Evolutionary conservation across 2,113 vertebrate species (phyloP), one percentile per base, ranked within the genome.

Genomic region (Raja brachyura): DNA sequence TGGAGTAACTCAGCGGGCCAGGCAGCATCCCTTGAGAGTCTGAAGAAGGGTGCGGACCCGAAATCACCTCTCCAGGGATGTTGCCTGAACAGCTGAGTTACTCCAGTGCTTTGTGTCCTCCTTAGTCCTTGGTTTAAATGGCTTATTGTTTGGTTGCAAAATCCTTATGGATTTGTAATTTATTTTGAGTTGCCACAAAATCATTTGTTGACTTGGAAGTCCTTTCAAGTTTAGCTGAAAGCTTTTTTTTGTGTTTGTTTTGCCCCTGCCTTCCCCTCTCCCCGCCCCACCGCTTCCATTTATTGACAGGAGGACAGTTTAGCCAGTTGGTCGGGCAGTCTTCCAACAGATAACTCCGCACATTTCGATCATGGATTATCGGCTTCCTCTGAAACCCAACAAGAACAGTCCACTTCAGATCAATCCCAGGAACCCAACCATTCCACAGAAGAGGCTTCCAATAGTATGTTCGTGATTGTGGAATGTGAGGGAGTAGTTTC

Each of bases 381-480:
- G 8, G 22, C 54, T 33, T 54, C 33, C 14, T 92, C 68, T 73
- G 90, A 92, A 48, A 25, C 68, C 13, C 68, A 73, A 10, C 90
- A 73, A 54, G 68, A 92, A 14, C 90, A 92, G 66, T 73, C 20
- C 3, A 48, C 9, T 73, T 92, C 66, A 25, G 68, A 48, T 73
- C 68, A 92, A 73, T 92, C 90, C 10, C 33, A 92, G 68, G 90
- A 92, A 54, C 9, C 18, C 54, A 74, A 73, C 18, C 66, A 92
- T 2, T 73, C 90, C 22, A 25, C 33, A 14, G 90, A 92, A 48
- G 90, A 92, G 90, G 68, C 20, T 54, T 92, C 66, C 11, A 22
- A 22, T 25, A 92, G 90, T 63, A 92, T 73, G 68, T 92, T 92
- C 20, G n/a, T 92, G 68, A 73, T 92, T 48, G 90, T 92, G 68